Percentiles rank a stretch among this genome's conserved stretches.
Conservation (phyloP, 2,797 vertebrate genomes). For the Acridotheres tristis region DNA sequence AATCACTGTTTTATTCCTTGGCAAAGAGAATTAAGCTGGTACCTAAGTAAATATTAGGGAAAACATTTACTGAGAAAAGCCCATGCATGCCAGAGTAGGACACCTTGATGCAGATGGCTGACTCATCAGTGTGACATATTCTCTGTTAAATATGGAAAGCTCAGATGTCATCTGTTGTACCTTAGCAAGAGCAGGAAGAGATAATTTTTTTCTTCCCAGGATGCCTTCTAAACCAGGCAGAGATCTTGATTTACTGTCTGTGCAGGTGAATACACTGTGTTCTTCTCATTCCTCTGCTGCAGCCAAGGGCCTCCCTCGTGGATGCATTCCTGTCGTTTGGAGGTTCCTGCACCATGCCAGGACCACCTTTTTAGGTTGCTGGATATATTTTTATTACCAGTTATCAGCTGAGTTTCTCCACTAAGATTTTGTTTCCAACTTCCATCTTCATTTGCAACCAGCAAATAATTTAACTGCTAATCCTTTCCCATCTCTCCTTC, state of each 20-base stretch:
- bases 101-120: not conserved
- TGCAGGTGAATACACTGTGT: not conserved
- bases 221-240: not conserved
- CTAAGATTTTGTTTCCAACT: not conserved
- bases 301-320: not conserved
- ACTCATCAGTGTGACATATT: not conserved
- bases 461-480: rapidly evolving
- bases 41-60: not conserved
- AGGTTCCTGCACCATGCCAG: rapidly evolving
- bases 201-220: not conserved
- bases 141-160: not conserved
- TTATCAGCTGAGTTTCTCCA: not conserved
- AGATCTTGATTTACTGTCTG: not conserved
- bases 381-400: not conserved
- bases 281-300: not conserved
- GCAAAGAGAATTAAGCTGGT: not conserved
- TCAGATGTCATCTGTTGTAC: not conserved
- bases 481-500: not conserved
- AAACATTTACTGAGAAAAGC: not conserved
- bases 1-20: not conserved
- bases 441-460: not conserved
- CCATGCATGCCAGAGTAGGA: not conserved
- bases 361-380: not conserved
- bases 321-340: not conserved
- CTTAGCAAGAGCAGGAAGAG: not conserved